A percentile compares a stretch with the other conserved stretches of the same genome.
These are phyloP conservation scores for Coleophora flavipennella DNA, from an alignment of 2,888 invertebrate genomes.

Conservation along the genomic window DNA sequence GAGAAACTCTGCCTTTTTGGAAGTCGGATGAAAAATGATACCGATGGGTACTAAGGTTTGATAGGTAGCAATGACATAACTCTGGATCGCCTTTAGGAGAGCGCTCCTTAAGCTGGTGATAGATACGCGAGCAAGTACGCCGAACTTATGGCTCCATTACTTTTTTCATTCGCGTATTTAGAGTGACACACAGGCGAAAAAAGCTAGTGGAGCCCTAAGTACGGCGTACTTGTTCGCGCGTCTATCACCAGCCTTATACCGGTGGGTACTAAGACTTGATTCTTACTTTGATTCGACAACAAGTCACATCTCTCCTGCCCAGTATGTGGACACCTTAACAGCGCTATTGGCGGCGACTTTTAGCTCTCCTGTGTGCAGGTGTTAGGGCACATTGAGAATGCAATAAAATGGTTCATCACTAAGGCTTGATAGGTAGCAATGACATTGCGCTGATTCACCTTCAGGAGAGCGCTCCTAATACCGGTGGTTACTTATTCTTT, in stretches of 20 bases:
- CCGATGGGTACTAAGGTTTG: constrained; percentile 30
- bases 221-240: too few relatives aligned
- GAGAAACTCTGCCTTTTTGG: constrained; percentile 38
- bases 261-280: constrained; percentile 26
- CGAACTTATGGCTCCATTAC: too few relatives aligned
- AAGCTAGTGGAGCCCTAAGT: too few relatives aligned
- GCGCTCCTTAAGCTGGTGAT: constrained; percentile 53
- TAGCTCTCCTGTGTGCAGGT: too few relatives aligned
- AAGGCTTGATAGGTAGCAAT: constrained; percentile 19
- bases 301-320: too few relatives aligned
- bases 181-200: too few relatives aligned
- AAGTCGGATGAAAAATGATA: constrained; percentile 26
- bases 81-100: constrained; percentile 36
- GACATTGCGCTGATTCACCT: constrained; percentile 54
- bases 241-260: too few relatives aligned
- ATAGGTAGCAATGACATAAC: constrained; percentile 43
- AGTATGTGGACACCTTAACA: too few relatives aligned
- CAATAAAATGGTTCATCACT: constrained; percentile 48
- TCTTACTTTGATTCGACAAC: constrained; percentile 18
- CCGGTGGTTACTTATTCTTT: too few relatives aligned
- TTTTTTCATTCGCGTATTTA: too few relatives aligned
- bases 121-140: too few relatives aligned
- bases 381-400: constrained; percentile 23
- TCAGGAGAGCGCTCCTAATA: constrained; percentile 40
- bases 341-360: too few relatives aligned